A percentile compares a stretch with the other conserved stretches of the same genome.
phyloP scores from a whole-genome alignment of 2,113 vertebrate species.

The Ginglymostoma cirratum region DNA sequence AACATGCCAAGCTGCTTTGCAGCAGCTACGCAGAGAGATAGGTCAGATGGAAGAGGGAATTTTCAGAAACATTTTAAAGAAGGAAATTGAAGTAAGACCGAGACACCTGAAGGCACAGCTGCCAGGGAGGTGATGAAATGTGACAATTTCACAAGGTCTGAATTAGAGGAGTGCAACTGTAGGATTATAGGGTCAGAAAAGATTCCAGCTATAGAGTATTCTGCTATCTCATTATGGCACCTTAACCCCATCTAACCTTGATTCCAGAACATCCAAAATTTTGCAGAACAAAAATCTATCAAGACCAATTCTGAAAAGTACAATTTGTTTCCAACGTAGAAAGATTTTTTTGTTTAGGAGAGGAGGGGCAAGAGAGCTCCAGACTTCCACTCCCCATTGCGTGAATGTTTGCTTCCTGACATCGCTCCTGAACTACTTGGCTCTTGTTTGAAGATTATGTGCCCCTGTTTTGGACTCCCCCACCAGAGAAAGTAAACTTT shows the following conservation, averaged over 20 bases:
- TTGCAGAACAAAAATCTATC: background rate
- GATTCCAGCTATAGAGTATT: no score
- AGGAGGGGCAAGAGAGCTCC: background rate
- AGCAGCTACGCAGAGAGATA: no score
- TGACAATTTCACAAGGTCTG: no score
- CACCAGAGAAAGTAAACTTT: background rate
- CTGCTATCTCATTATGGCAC: background rate
- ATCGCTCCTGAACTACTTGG: background rate
- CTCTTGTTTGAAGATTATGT: background rate
- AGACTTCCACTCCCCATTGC: background rate
- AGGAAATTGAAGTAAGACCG: no score
- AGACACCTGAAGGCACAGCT: no score
- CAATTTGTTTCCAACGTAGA: background rate
- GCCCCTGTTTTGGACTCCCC: background rate
- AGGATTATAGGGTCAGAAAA: no score
- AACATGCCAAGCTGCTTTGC: no score
- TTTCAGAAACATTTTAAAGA: no score
- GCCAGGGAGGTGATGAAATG: no score
- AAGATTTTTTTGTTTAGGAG: background rate
- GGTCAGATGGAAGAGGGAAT: no score
- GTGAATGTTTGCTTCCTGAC: background rate
- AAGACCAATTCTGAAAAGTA: background rate
- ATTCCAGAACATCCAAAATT: background rate
- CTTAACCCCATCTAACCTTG: background rate
- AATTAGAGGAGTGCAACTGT: no score